Evolutionary conservation across 2,888 invertebrate species (phyloP).

Genomic region (Odontocerum albicorne): DNA sequence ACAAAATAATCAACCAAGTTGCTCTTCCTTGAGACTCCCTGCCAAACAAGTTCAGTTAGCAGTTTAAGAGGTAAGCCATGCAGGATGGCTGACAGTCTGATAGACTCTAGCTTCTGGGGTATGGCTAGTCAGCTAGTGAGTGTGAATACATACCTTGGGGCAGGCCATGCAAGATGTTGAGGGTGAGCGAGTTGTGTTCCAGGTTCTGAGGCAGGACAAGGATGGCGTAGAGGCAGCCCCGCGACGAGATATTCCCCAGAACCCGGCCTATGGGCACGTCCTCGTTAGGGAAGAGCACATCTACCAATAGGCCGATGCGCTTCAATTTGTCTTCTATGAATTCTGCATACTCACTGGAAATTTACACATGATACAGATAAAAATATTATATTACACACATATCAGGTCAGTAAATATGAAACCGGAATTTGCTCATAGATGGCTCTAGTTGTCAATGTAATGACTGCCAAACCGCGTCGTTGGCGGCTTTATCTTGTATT

Average conservation of each 20-base stretch:
- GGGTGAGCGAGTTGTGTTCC: slow-evolving; percentile 81
- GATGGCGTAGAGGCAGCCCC: slow-evolving; percentile 89
- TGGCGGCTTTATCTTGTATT: too few species aligned
- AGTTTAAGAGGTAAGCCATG: too few species aligned
- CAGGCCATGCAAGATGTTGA: slow-evolving; percentile 88
- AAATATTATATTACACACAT: background rate
- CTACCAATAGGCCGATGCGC: slow-evolving; percentile 76
- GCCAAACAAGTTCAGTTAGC: too few species aligned
- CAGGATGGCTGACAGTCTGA: slow-evolving; percentile 1
- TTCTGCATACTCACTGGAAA: slow-evolving; percentile 80
- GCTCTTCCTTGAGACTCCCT: too few species aligned
- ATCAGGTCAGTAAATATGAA: background rate
- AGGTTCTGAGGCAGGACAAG: slow-evolving; percentile 85
- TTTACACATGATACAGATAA: background rate
- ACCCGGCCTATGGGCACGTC: slow-evolving; percentile 80
- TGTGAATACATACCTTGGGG: slow-evolving; percentile 77
- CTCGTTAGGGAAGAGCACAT: slow-evolving; percentile 88
- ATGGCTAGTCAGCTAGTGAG: too few species aligned
- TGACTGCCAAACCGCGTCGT: background rate
- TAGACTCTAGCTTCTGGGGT: background rate
- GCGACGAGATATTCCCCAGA: slow-evolving; percentile 82
- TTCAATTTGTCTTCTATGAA: slow-evolving; percentile 81
- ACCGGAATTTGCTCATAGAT: background rate
- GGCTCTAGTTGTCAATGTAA: background rate
- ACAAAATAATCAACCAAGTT: too few species aligned